phyloP scores from a whole-genome alignment of 2,113 vertebrate genomes.

The Puntigrus tetrazona region DNA sequence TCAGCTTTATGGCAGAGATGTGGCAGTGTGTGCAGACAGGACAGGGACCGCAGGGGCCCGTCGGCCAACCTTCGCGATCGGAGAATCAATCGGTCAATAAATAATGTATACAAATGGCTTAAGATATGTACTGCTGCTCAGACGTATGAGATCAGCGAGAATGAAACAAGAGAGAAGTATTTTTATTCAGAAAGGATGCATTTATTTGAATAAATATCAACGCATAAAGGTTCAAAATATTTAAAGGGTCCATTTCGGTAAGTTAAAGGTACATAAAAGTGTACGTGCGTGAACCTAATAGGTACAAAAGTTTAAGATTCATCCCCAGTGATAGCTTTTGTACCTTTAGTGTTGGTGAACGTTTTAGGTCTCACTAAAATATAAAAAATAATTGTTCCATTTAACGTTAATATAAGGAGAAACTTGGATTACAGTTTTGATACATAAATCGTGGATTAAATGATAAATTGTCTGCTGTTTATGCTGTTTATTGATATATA shows the following conservation, averaged over 20 bases:
- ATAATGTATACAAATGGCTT: neutral
- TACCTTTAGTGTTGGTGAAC: too few relatives aligned
- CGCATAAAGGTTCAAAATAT: too few relatives aligned
- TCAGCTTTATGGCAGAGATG: constrained; percentile 75
- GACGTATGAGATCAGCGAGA: neutral
- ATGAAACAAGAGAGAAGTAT: neutral
- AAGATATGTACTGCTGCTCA: neutral
- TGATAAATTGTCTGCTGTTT: too few relatives aligned
- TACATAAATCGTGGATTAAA: too few relatives aligned
- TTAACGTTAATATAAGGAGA: neutral
- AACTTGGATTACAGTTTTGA: too few relatives aligned
- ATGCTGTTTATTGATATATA: too few relatives aligned
- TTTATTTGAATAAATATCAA: neutral
- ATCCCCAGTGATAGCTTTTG: too few relatives aligned
- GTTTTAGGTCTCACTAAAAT: too few relatives aligned
- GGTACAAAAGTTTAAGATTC: too few relatives aligned
- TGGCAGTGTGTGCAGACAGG: constrained; percentile 62
- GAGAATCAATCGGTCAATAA: neutral
- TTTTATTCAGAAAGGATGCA: neutral
- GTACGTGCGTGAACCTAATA: too few relatives aligned
- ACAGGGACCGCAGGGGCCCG: neutral
- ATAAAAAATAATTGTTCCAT: neutral
- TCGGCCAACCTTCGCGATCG: constrained; percentile 20
- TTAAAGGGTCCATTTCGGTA: too few relatives aligned
- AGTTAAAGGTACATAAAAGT: too few relatives aligned